A percentile compares a stretch with the other conserved stretches of the same genome.
phyloP scores from a whole-genome alignment of 2,113 vertebrate species.

The Labeo catla region DNA sequence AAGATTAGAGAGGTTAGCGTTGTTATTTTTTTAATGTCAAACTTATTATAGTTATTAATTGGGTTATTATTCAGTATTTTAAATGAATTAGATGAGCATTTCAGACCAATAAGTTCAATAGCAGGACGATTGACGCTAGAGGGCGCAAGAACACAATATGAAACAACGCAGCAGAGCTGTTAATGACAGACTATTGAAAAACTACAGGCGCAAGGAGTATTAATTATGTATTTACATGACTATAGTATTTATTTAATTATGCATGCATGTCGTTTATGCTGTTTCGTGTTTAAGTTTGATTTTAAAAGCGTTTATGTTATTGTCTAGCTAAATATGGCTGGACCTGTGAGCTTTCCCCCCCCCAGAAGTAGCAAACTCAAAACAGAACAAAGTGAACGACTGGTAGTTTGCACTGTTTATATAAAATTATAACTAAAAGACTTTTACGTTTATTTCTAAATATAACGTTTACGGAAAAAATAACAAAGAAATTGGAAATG shows the following conservation, averaged over 20 bases:
- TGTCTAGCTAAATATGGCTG: neutral
- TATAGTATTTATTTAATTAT: neutral
- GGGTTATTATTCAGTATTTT: too few relatives aligned
- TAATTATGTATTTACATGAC: neutral
- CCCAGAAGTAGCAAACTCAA: neutral
- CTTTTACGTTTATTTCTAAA: too few relatives aligned
- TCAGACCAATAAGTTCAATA: neutral
- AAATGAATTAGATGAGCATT: neutral
- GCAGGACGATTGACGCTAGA: slow-evolving; percentile 31
- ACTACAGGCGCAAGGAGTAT: neutral
- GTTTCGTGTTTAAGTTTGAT: neutral
- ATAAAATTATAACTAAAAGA: neutral
- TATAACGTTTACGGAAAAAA: too few relatives aligned
- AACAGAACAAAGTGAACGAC: too few relatives aligned
- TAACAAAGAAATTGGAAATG: neutral
- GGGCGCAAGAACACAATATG: slow-evolving; percentile 27
- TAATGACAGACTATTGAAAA: neutral
- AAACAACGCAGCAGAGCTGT: neutral
- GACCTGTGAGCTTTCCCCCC: neutral
- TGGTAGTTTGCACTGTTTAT: neutral
- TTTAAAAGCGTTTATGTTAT: neutral
- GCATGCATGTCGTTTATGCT: neutral
- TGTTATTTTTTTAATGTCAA: neutral
- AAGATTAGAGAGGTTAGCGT: neutral
- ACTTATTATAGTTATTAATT: neutral